Percentiles rank a stretch among this genome's conserved stretches.
These are phyloP conservation scores for Oxystoma pomonae DNA, from an alignment of 2,888 invertebrate genomes.

Conservation along the genomic window DNA sequence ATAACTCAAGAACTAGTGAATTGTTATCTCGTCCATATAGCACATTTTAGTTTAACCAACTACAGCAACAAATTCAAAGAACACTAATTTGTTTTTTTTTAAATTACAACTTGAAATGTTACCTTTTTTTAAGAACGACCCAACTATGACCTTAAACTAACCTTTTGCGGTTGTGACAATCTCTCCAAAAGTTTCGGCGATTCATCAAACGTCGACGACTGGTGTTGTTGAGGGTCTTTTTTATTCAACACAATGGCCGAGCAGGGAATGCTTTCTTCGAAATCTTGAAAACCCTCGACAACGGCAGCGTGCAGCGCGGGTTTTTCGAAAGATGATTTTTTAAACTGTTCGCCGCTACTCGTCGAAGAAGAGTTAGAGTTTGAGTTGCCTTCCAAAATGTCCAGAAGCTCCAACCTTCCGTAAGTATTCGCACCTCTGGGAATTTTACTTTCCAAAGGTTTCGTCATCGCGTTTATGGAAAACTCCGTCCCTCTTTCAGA, in stretches of 20 bases:
- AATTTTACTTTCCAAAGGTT: slow-evolving; percentile 24
- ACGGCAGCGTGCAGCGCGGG: too few species aligned
- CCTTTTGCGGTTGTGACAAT: slow-evolving; percentile 33
- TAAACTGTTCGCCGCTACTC: slow-evolving; percentile 19
- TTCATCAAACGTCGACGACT: slow-evolving; percentile 8
- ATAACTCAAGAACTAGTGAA: too few species aligned
- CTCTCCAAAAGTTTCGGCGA: slow-evolving; percentile 56
- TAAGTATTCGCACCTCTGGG: slow-evolving; percentile 21
- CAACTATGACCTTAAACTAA: too few species aligned
- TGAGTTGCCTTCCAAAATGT: slow-evolving; percentile 32
- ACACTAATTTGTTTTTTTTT: too few species aligned
- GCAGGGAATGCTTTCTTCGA: slow-evolving; percentile 31
- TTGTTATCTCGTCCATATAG: too few species aligned
- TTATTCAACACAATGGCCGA: slow-evolving; percentile 31
- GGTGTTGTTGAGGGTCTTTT: slow-evolving; percentile 14
- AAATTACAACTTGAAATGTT: too few species aligned
- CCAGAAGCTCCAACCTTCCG: slow-evolving; percentile 29
- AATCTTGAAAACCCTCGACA: not conserved
- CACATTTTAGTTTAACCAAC: too few species aligned
- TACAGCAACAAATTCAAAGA: too few species aligned
- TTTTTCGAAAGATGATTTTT: too few species aligned
- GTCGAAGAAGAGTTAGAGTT: slow-evolving; percentile 21
- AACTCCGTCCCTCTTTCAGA: slow-evolving; percentile 23
- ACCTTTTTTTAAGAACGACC: too few species aligned
- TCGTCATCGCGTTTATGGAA: slow-evolving; percentile 27